A percentile compares a stretch with the other conserved stretches of the same genome.
phyloP scores from a whole-genome alignment of 2,797 vertebrate genomes.

The Pygocentrus nattereri region DNA sequence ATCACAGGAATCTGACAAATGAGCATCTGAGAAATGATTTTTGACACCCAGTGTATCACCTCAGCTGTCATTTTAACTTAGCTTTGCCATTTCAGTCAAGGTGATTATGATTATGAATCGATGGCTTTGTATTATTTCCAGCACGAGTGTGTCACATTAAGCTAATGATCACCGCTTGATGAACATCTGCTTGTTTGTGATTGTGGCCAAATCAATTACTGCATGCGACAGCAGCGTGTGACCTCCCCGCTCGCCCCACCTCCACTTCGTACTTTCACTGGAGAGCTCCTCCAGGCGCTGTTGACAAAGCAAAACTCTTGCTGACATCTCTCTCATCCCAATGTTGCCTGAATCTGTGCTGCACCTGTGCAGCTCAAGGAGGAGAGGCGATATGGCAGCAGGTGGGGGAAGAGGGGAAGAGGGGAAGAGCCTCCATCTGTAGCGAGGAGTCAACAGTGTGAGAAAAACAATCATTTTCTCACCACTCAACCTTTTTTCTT shows the following conservation, averaged over 20 bases:
- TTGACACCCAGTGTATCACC: background rate
- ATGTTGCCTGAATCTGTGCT: background rate
- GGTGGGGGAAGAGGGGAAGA: slow-evolving; percentile 19
- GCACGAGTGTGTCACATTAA: slow-evolving; percentile 49
- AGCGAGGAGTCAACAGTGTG: slow-evolving; percentile 32
- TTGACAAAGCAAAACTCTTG: slow-evolving; percentile 19
- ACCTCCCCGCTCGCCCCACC: background rate
- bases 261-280: background rate
- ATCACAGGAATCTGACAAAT: no score
- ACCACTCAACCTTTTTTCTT: background rate
- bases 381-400: slow-evolving; percentile 1
- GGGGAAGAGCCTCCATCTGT: slow-evolving; percentile 23
- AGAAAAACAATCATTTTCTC: slow-evolving; percentile 43
- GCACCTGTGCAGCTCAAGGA: slow-evolving; percentile 21
- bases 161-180: slow-evolving; percentile 46
- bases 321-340: slow-evolving; percentile 27
- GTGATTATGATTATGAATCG: slow-evolving; percentile 55
- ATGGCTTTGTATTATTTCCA: slow-evolving; percentile 51
- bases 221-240: slow-evolving; percentile 25
- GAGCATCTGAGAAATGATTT: no score
- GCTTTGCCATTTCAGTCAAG: slow-evolving; percentile 44
- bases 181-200: slow-evolving; percentile 60
- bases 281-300: slow-evolving; percentile 17
- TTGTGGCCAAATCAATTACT: slow-evolving; percentile 51
- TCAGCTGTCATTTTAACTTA: slow-evolving; percentile 32